phyloP scores from a whole-genome alignment of 2,113 vertebrate species.

The Myiozetetes cayanensis region DNA sequence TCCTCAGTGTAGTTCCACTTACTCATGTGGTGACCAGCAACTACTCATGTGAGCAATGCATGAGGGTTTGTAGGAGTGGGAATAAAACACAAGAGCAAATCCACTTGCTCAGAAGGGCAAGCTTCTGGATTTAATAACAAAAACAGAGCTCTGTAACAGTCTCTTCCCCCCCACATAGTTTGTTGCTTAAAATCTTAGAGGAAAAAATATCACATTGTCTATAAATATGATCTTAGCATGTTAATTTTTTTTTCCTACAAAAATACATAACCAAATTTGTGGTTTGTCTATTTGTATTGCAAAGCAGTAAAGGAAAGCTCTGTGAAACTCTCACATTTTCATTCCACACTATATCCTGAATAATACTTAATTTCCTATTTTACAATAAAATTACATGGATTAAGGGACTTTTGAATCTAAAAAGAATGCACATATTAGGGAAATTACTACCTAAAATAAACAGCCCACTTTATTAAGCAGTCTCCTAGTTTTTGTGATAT shows the following conservation, averaged over 20 bases:
- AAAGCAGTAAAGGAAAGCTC: neutral
- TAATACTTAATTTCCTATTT: slow-evolving; percentile 8
- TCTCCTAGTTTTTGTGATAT: neutral
- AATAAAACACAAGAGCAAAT: neutral
- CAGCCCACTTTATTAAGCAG: neutral
- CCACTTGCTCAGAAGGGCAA: slow-evolving; percentile 15
- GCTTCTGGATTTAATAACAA: neutral
- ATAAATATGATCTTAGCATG: neutral
- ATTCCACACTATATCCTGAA: neutral
- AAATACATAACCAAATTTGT: neutral
- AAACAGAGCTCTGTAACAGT: neutral
- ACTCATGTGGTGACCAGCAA: neutral
- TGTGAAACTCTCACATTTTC: neutral
- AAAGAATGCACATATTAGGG: neutral
- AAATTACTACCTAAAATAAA: slow-evolving; percentile 22
- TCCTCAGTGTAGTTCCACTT: neutral
- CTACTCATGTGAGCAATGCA: neutral
- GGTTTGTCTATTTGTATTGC: slow-evolving; percentile 19
- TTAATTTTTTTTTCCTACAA: neutral
- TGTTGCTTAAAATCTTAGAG: neutral
- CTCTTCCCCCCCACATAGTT: neutral
- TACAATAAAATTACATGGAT: neutral
- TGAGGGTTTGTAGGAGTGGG: neutral
- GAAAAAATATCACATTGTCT: neutral
- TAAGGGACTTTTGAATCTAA: neutral